A percentile compares a stretch with the other conserved stretches of the same genome.
phyloP scores from a whole-genome alignment of 1,140 invertebrate species.

The Nasonia vitripennis region DNA sequence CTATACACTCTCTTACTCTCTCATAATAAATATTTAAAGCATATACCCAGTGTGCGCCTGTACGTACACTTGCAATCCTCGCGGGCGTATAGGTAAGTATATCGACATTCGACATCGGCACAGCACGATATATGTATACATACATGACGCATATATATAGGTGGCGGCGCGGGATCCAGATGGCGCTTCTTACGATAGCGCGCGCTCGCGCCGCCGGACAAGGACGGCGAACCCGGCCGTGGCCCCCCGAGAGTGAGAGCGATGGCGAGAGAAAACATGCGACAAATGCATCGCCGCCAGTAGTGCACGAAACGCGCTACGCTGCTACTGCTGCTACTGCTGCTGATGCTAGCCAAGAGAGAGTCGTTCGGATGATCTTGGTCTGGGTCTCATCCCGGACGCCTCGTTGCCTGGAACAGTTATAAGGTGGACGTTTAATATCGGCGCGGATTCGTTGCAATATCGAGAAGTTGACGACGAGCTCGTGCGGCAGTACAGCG shows the following conservation, averaged over 20 bases:
- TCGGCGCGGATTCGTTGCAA: too few relatives aligned
- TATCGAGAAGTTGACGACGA: neutral
- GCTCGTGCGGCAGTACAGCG: neutral
- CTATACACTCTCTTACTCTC: too few relatives aligned
- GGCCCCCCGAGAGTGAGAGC: neutral
- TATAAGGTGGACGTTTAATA: too few relatives aligned
- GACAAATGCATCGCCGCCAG: slow-evolving; percentile 26
- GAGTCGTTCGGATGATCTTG: neutral
- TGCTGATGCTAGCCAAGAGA: neutral
- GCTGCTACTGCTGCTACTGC: neutral
- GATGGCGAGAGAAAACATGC: slow-evolving; percentile 26
- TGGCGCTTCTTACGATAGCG: neutral
- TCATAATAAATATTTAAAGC: slow-evolving; percentile 1
- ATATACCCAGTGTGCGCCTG: neutral
- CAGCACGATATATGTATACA: neutral
- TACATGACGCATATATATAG: neutral
- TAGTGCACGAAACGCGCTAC: neutral
- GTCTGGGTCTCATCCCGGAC: too few relatives aligned
- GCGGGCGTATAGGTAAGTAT: too few relatives aligned
- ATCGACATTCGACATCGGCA: too few relatives aligned
- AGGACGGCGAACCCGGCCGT: neutral
- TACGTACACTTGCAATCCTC: neutral
- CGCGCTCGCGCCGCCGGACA: neutral
- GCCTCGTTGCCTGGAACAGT: too few relatives aligned
- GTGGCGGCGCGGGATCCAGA: neutral